Percentiles rank a stretch among this genome's conserved stretches.
Conservation (phyloP, 2,888 invertebrate genomes). For the Dione vanillae region DNA sequence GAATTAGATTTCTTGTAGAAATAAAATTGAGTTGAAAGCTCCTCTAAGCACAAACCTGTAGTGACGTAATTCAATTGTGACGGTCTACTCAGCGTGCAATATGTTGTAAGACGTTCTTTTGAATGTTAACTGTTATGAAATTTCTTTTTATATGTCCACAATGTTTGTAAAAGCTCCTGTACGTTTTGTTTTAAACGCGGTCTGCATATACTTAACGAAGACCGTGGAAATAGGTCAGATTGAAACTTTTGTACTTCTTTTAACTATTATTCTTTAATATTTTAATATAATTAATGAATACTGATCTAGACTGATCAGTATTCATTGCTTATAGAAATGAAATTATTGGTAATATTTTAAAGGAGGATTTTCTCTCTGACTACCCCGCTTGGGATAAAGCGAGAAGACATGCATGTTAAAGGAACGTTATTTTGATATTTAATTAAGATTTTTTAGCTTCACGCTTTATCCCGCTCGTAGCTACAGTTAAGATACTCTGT, state of each 20-base stretch:
- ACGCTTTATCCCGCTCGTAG: too few relatives aligned
- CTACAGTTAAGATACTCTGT: too few relatives aligned
- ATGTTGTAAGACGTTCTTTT: conserved; percentile 5
- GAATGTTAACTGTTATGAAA: conserved; percentile 12
- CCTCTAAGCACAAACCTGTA: conserved; percentile 27
- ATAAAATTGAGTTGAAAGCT: conserved; percentile 38
- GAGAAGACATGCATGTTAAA: too few relatives aligned
- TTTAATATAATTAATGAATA: neutral
- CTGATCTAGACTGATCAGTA: neutral
- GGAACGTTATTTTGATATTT: too few relatives aligned
- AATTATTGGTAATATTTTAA: too few relatives aligned
- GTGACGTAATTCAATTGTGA: conserved; percentile 28
- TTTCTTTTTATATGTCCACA: conserved; percentile 9
- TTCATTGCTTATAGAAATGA: too few relatives aligned
- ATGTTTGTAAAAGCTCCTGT: conserved; percentile 3
- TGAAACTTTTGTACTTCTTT: neutral
- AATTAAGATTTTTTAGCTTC: too few relatives aligned
- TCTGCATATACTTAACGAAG: too few relatives aligned
- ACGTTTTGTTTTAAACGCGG: conserved; percentile 9
- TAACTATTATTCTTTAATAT: neutral
- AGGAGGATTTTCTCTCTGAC: too few relatives aligned
- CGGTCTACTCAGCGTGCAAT: conserved; percentile 13
- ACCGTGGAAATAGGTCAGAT: neutral
- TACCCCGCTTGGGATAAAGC: too few relatives aligned
- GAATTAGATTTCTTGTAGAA: conserved; percentile 37